Evolutionary conservation across 2,888 invertebrate genomes (phyloP), one percentile per base, ranked within the genome.

Genomic region (Xestia sexstrigata): DNA sequence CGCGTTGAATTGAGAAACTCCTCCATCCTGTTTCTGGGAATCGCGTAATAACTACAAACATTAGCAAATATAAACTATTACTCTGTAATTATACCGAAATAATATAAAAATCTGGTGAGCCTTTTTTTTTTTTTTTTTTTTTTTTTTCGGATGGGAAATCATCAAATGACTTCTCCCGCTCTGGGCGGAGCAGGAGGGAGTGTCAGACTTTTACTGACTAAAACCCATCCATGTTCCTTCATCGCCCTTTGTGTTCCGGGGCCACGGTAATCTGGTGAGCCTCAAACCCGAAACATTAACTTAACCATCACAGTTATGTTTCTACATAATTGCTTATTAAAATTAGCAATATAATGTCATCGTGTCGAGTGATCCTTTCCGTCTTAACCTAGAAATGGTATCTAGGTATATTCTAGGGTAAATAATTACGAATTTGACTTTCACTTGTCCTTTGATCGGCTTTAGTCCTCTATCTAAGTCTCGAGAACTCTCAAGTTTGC

Each of bases 391-490:
- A 66, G 23, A 65, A 73, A 70, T 68, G 47, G 39, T 47, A 75
- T 72, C 52, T 75, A 73, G 52, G 63, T 66, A 69, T 63, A 55
- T n/a, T 65, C 42, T 65, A 78, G 63, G 63, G 76, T 70, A 70
- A 79, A 79, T 85, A 78, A 82, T 84, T 55, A 70, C 49, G 67
- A 73, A 76, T 63, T 78, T 63, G 79, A 82, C 85, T 79, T 85
- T 76, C 26, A 66, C 35, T 68, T 65, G 65, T 70, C 76, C 76
- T 81, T 69, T 68, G 42, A 78, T 84, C 76, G 65, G 75, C 75
- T 72, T 74, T 62, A 75, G 74, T 68, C 62, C 39, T 69, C 63
- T 75, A 65, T 65, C 55, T 69, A 66, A 79, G 86, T 76, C 83
- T 80, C 75, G 45, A 78, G 80, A 67, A 76, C 72, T 63, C 60